Conservation (phyloP, 2,888 invertebrate genomes). For the Conus canariensis region DNA sequence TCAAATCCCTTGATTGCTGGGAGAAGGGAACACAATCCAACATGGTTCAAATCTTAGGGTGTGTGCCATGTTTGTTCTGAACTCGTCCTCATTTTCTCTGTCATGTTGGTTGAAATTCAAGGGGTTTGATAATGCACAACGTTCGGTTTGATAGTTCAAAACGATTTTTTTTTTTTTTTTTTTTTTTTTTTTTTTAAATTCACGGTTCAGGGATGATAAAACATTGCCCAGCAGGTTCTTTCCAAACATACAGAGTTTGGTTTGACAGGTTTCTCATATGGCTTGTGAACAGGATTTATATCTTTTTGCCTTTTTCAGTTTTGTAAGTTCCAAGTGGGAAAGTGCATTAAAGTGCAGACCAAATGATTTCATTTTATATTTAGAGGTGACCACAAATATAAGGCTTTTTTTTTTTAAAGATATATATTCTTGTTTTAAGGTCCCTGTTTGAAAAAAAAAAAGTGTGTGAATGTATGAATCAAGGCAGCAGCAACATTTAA, state of each 20-base stretch:
- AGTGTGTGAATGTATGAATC: constrained; percentile 23
- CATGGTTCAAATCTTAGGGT: not conserved
- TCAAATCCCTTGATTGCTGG: not conserved
- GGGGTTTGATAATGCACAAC: not conserved
- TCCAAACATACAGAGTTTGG: too few relatives aligned
- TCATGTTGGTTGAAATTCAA: too few relatives aligned
- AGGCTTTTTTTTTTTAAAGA: not conserved
- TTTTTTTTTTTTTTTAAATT: not conserved
- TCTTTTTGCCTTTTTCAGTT: not conserved
- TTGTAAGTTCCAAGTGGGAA: constrained; percentile 31
- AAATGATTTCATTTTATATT: constrained; percentile 28
- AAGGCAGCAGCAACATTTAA: constrained; percentile 33
- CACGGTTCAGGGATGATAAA: too few relatives aligned
- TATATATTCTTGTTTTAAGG: not conserved
- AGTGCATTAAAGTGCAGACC: constrained; percentile 44
- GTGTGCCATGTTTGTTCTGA: not conserved
- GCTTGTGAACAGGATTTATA: not conserved
- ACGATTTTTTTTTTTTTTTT: not conserved
- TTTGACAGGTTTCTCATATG: too few relatives aligned
- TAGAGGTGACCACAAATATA: not conserved
- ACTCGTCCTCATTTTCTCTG: too few relatives aligned
- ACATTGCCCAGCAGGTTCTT: too few relatives aligned
- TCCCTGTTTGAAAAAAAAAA: not conserved
- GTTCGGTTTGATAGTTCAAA: not conserved
- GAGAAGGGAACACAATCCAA: not conserved